These are phyloP conservation scores for Eretmocerus hayati DNA, from an alignment of 2,888 invertebrate genomes.

Conservation along the genomic window DNA sequence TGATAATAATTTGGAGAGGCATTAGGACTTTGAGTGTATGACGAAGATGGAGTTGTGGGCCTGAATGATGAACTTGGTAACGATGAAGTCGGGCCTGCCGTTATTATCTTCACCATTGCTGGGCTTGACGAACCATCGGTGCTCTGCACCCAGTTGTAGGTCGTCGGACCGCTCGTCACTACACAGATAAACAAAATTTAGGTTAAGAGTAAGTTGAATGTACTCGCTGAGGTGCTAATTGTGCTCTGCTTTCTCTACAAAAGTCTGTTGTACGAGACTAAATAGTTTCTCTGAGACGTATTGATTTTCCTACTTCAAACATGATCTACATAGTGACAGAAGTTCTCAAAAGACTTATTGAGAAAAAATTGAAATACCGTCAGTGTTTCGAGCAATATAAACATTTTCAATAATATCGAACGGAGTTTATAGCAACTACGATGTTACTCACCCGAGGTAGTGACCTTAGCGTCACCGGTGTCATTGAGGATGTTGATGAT, in stretches of 20 bases:
- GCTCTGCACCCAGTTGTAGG: conserved; percentile 37
- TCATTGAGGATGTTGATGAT: conserved; percentile 48
- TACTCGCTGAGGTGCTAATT: too few species aligned
- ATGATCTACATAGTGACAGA: too few species aligned
- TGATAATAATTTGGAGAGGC: conserved; percentile 38
- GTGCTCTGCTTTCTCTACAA: too few species aligned
- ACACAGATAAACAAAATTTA: not conserved
- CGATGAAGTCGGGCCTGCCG: conserved; percentile 26
- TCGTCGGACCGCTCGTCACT: conserved; percentile 24
- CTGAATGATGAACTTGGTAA: conserved; percentile 16
- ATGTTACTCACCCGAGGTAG: conserved; percentile 26
- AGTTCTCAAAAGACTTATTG: too few species aligned
- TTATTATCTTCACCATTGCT: conserved; percentile 30
- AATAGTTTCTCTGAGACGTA: too few species aligned
- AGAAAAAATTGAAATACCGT: too few species aligned
- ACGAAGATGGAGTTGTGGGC: conserved; percentile 24
- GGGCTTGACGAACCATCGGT: conserved; percentile 41
- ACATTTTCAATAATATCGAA: too few species aligned
- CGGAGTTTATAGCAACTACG: too few species aligned
- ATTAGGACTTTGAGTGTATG: not conserved
- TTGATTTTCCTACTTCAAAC: too few species aligned
- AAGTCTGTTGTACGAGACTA: too few species aligned
- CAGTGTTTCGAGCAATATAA: too few species aligned
- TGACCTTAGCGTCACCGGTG: conserved; percentile 34
- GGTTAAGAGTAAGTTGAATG: too few species aligned